Evolutionary conservation across 37 sponge, comb jelly and placozoan genomes (phyloP).

Genomic region (Axinella damicornis): DNA sequence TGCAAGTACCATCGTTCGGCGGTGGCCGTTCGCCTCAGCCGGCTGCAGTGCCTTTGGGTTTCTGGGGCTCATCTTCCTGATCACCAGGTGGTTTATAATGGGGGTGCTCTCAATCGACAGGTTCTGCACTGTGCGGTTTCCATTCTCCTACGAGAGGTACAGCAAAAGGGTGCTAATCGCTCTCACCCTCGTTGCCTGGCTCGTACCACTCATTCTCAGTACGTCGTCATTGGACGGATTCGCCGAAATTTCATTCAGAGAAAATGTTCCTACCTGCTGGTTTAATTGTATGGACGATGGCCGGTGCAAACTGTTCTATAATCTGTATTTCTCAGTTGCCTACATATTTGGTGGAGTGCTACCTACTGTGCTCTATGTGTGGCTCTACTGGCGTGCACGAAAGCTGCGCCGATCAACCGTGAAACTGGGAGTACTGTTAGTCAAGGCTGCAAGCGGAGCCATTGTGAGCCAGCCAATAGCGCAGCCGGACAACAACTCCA

Average conservation of each 20-base stretch:
- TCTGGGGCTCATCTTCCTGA: conserved; percentile 18
- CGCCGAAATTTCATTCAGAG: not conserved
- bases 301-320: conserved; percentile 6
- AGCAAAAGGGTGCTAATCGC: conserved; percentile 18
- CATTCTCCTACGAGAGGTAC: conserved; percentile 34
- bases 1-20: not conserved
- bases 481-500: not conserved
- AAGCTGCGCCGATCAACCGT: not conserved
- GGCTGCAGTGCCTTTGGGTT: conserved; percentile 38
- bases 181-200: conserved; percentile 24
- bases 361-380: conserved; percentile 24
- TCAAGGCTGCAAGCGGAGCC: not conserved
- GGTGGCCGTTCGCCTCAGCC: conserved; percentile 8
- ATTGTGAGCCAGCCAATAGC: not conserved
- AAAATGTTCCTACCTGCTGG: conserved; percentile 19
- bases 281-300: not conserved
- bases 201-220: conserved; percentile 5
- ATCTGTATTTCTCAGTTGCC: not conserved
- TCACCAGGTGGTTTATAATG: conserved; percentile 37
- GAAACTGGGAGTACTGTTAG: not conserved
- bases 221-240: not conserved
- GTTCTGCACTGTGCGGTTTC: conserved; percentile 35
- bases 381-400: conserved; percentile 15
- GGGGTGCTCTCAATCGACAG: conserved; percentile 36
- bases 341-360: conserved; percentile 26